Base-by-base conservation (phyloP, 1,140 invertebrate species). In the Asobara japonica region DNA sequence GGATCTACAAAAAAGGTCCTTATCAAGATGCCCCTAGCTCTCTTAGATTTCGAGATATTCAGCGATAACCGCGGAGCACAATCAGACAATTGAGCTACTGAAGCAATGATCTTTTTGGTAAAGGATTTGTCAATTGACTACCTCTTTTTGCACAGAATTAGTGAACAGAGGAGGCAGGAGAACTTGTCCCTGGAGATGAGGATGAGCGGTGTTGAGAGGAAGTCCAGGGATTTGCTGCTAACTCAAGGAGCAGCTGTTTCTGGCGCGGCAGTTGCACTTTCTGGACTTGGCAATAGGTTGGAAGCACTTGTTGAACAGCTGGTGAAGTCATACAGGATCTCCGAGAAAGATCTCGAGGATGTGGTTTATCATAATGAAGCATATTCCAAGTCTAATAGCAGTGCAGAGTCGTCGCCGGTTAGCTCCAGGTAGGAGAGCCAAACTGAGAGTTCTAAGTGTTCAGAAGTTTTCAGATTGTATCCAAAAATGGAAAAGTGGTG, bases 151-250 rank as follows among this genome's bases (percentile, higher is more conserved):
- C n/a, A n/a, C n/a, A n/a, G n/a, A 73, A 90, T 95, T 76, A 93
- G 92, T 80, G 94, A 95, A 83, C 93, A 94, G 86, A 90, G 93
- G 71, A 91, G 93, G 65, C 91, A 93, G 83, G 92, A 93, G 81
- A 91, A 91, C 79, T 85, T 94, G 33, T 89, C 91, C 25, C 83
- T 94, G 71, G 90, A 91, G 77, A 88, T 92, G 16, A 90, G 91
- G 78, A 85, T 92, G 70, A 89, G 88, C 45, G 89, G 89, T 0
- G 80, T 93, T 41, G 92, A 94, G 82, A 86, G 87, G 66, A 89
- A 90, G 78, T 90, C 90, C 29, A 84, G 90, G 56, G 92, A 93
- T 74, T 80, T 92, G 11, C 83, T 93, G 33, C 87, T 92, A 56
- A 90, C 91, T 65, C 91, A 93, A 84, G 92, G 92, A 65, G 91